Evolutionary conservation across 2,888 invertebrate species (phyloP).

Genomic region (Diachrysia chrysitis): DNA sequence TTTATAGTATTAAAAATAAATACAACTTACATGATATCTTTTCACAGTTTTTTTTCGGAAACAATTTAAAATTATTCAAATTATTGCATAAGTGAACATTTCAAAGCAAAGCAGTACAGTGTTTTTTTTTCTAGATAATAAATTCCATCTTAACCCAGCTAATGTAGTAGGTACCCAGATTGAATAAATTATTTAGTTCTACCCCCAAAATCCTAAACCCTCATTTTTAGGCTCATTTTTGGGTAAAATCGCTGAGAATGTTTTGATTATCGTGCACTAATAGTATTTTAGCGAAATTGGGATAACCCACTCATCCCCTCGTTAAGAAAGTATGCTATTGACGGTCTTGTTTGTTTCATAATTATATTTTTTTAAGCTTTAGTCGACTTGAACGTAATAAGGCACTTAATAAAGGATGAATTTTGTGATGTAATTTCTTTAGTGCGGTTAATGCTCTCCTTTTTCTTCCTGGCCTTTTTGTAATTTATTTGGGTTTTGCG

Average conservation of each 20-base stretch:
- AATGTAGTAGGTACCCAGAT: background rate
- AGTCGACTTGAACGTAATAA: no score
- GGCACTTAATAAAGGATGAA: slow-evolving; percentile 23
- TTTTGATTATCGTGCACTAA: slow-evolving; percentile 33
- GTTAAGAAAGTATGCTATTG: slow-evolving; percentile 31
- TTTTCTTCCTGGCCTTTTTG: no score
- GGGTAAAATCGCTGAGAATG: slow-evolving; percentile 32
- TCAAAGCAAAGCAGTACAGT: no score
- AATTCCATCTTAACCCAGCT: background rate
- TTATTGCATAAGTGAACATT: no score
- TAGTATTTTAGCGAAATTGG: slow-evolving; percentile 55
- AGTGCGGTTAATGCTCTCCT: no score
- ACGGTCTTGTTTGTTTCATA: slow-evolving; percentile 12
- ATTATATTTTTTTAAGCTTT: slow-evolving; percentile 24
- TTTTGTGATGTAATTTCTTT: no score
- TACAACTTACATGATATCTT: no score
- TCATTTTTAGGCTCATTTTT: slow-evolving; percentile 10
- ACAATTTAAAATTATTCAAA: no score
- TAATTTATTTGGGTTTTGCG: no score
- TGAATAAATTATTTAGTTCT: background rate
- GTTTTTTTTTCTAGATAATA: no score
- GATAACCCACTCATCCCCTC: slow-evolving; percentile 55
- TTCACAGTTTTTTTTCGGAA: no score
- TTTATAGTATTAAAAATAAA: no score
- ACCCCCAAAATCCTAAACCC: background rate